A percentile compares a stretch with the other conserved stretches of the same genome.
These are phyloP conservation scores for Cottus gobio DNA, from an alignment of 2,113 vertebrate genomes.

Conservation along the genomic window DNA sequence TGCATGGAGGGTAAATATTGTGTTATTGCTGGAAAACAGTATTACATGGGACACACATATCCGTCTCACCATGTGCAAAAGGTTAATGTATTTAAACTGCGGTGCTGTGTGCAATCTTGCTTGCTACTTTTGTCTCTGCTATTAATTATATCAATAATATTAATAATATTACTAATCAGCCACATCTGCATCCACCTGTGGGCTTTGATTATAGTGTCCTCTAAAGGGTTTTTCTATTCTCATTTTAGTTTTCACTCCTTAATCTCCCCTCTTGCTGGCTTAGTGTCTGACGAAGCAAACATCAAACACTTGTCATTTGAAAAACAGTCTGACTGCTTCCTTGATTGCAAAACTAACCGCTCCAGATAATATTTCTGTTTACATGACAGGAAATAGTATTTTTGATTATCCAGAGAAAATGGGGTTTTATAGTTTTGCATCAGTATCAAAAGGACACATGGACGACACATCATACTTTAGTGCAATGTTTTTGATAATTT, in stretches of 20 bases:
- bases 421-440: background rate
- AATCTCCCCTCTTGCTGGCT: background rate
- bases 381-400: background rate
- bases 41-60: background rate
- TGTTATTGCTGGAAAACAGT: background rate
- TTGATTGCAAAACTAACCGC: conserved; percentile 11
- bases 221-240: background rate
- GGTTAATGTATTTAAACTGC: background rate
- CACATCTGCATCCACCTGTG: background rate
- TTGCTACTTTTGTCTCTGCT: background rate
- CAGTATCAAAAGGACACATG: background rate
- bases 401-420: conserved; percentile 7
- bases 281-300: conserved; percentile 8
- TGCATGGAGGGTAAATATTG: background rate
- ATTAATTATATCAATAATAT: too few species aligned
- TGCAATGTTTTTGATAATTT: background rate
- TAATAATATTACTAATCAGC: too few species aligned
- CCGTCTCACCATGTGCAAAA: background rate
- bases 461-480: background rate
- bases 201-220: conserved; percentile 10
- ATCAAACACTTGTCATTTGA: background rate
- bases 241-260: background rate
- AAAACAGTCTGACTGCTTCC: conserved; percentile 5
- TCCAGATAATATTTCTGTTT: conserved; percentile 1
- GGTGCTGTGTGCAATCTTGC: background rate